Evolutionary conservation across 53 echinoderm and acorn worm species (phyloP), one percentile per base, ranked within the genome.

Genomic region (Holothuria leucospilota): DNA sequence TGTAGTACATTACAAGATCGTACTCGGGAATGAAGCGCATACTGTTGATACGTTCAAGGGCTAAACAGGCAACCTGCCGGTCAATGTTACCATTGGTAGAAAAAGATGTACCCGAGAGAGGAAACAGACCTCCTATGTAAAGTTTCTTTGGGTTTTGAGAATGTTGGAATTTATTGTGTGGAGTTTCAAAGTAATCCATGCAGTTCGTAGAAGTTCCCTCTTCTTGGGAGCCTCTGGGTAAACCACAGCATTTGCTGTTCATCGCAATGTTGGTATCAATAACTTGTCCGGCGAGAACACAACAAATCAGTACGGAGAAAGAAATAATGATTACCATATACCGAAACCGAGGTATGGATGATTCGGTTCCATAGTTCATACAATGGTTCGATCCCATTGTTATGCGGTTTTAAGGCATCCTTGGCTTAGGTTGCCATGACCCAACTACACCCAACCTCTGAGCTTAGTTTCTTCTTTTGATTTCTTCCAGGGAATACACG

Each of bases 111-210:
- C 89, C 92, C 12, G 92, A 87, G 1, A 96, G 71, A 6, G 96
- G 94, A 68, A 96, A 96, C 25, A 96, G 60, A 29, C 96, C 96
- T 16, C 96, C 96, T 21, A 96, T 91, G 81, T 88, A 96, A 61
- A 96, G 91, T 71, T 91, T 93, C 82, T 65, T 91, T 20, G 60
- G 29, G 51, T 73, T 82, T 9, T 83, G 40, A 39, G 68, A 41
- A 29, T 39, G 41, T 23, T 67, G 41, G 20, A 67, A 83, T 65
- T 83, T 67, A 46, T 83, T 83, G 38, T 67, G 65, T 25, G 39
- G 25, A 18, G 84, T 83, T 65, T 64, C 84, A 15, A 83, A 65
- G 20, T 83, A 83, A 29, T 83, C 46, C 16, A 83, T 34, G 27
- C 84, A 83, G 40, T 64, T 83, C 10, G 84, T 83, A n/a, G 84